Percentiles rank a stretch among this genome's conserved stretches.
Conservation (phyloP, 2,797 vertebrate genomes). For the Neosalanx taihuensis region DNA sequence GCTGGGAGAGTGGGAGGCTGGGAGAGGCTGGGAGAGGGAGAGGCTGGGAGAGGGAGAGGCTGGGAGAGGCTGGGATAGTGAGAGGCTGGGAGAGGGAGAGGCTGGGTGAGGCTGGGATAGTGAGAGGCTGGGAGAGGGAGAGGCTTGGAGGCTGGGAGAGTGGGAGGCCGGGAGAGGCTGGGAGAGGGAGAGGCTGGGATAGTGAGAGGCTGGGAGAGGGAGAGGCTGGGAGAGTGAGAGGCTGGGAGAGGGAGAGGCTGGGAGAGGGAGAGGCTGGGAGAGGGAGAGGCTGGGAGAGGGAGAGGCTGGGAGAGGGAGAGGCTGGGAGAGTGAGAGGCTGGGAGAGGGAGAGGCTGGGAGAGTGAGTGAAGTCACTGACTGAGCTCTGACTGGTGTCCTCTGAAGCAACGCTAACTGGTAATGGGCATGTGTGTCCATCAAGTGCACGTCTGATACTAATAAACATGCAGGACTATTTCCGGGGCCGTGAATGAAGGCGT, state of each 20-base stretch:
- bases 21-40: background rate
- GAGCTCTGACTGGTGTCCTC: conserved; percentile 68
- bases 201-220: background rate
- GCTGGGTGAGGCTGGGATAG: background rate
- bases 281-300: background rate
- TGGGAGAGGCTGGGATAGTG: background rate
- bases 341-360: background rate
- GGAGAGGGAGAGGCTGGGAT: background rate
- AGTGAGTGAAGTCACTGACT: conserved; percentile 50
- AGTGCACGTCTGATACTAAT: conserved; percentile 70
- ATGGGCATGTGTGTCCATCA: conserved; percentile 76
- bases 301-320: background rate
- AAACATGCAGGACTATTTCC: conserved; percentile 74
- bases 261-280: background rate
- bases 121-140: too few relatives aligned
- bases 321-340: background rate
- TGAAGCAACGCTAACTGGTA: conserved; percentile 78
- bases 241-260: background rate
- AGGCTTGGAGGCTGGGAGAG: too few relatives aligned
- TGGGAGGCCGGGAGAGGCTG: background rate
- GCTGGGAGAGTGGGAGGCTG: background rate
- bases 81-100: background rate
- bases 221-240: background rate
- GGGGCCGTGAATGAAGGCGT: conserved; percentile 63
- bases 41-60: background rate